A percentile compares a stretch with the other conserved stretches of the same genome.
Conservation (phyloP, 1,140 invertebrate species). For the Brachionus asplanchnoidis region DNA sequence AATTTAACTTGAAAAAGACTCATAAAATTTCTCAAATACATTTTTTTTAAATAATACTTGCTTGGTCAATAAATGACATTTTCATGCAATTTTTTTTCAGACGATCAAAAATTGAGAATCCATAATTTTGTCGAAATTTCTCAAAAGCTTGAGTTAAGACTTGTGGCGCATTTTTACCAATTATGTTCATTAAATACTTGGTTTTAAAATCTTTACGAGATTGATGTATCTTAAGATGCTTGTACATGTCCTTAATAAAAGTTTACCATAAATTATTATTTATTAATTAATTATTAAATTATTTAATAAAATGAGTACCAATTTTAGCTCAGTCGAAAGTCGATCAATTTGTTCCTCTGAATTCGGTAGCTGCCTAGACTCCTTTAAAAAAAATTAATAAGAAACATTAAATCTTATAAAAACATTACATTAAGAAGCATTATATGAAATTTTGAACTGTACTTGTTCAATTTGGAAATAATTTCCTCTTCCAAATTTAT, state of each 20-base stretch:
- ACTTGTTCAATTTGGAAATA: not conserved
- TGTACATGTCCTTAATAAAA: not conserved
- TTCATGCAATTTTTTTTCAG: slow-evolving; percentile 3
- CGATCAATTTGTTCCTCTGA: not conserved
- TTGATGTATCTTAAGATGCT: not conserved
- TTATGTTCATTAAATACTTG: not conserved
- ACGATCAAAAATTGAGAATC: not conserved
- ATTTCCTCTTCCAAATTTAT: not conserved
- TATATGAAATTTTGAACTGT: not conserved
- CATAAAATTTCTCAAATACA: not conserved
- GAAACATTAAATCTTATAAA: not conserved
- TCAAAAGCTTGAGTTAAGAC: not conserved
- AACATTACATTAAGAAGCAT: slow-evolving; percentile 23
- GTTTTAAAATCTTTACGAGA: not conserved
- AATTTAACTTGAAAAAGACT: not conserved
- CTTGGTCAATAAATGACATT: not conserved
- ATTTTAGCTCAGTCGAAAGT: not conserved
- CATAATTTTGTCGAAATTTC: not conserved
- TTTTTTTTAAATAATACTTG: not conserved
- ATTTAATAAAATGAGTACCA: not conserved
- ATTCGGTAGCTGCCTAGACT: not conserved
- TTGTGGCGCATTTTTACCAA: not conserved
- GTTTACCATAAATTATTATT: no score
- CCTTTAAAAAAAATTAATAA: not conserved
- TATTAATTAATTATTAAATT: no score